phyloP scores from a whole-genome alignment of 2,888 invertebrate species.

The Cephus pulcher region DNA sequence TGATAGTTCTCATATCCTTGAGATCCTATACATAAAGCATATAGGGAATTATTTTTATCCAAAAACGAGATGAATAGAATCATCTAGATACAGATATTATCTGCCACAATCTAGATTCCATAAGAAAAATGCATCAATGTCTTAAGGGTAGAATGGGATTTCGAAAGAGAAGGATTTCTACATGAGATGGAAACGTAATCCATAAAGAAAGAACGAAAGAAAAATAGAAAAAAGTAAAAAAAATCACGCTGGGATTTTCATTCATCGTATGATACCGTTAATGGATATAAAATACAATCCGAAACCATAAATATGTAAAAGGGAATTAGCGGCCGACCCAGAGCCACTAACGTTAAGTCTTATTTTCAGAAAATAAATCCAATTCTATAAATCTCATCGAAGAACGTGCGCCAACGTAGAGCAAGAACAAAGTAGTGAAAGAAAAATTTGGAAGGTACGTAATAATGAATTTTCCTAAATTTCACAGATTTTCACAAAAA shows the following conservation, averaged over 20 bases:
- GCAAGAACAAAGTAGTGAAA: not conserved
- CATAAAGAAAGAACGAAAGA: not conserved
- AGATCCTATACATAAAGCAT: not conserved
- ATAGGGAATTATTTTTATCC: not conserved
- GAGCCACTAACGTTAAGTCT: conserved; percentile 23
- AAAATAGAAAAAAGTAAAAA: not conserved
- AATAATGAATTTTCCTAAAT: not conserved
- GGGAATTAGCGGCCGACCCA: conserved; percentile 41
- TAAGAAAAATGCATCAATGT: not conserved
- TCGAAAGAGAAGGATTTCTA: not conserved
- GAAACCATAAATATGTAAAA: conserved; percentile 49
- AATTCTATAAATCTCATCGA: not conserved
- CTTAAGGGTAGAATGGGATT: not conserved
- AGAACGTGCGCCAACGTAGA: not conserved
- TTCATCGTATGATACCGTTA: not conserved
- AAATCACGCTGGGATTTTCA: not conserved
- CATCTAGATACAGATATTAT: not conserved
- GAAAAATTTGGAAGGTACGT: not conserved
- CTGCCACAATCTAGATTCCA: not conserved
- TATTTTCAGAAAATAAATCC: conserved; percentile 16
- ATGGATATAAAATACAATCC: not conserved
- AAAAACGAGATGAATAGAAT: not conserved
- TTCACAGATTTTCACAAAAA: not conserved
- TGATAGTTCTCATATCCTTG: not conserved
- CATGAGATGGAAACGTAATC: not conserved